These are phyloP conservation scores for Spialia ferax DNA, from an alignment of 2,888 invertebrate species.

Conservation along the genomic window DNA sequence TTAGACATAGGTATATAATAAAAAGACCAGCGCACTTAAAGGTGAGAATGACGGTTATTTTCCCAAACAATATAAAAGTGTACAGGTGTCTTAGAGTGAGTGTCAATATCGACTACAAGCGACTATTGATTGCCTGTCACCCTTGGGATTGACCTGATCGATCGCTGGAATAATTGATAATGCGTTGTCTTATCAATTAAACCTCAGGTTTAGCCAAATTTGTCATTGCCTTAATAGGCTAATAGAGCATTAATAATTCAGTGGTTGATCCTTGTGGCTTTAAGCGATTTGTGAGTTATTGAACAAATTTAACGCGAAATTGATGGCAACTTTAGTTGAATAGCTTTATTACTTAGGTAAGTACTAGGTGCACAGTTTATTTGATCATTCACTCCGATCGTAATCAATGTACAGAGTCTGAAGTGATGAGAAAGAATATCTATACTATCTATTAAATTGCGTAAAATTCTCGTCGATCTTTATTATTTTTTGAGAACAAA, in stretches of 20 bases:
- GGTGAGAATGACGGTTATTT: not conserved
- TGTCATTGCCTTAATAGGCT: constrained; percentile 36
- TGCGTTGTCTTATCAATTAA: constrained; percentile 39
- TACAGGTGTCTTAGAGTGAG: constrained; percentile 23
- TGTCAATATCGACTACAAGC: constrained; percentile 33
- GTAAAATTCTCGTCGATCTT: not conserved
- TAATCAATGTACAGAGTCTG: not conserved
- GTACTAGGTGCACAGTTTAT: not conserved
- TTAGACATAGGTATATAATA: no score
- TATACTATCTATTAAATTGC: not conserved
- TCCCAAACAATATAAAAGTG: constrained; percentile 4
- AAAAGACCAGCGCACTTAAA: no score
- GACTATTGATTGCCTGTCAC: constrained; percentile 39
- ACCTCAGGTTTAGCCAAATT: constrained; percentile 38
- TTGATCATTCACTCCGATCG: not conserved
- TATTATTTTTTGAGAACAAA: not conserved
- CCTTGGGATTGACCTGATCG: constrained; percentile 38
- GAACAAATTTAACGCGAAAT: constrained; percentile 14
- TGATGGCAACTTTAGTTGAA: not conserved
- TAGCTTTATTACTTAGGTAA: not conserved
- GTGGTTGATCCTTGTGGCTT: constrained; percentile 26
- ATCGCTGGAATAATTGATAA: constrained; percentile 39
- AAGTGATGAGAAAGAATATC: not conserved
- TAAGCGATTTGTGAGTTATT: constrained; percentile 19
- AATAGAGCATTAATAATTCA: constrained; percentile 29